These are phyloP conservation scores for Puntigrus tetrazona DNA, from an alignment of 2,113 vertebrate genomes.

Conservation along the genomic window DNA sequence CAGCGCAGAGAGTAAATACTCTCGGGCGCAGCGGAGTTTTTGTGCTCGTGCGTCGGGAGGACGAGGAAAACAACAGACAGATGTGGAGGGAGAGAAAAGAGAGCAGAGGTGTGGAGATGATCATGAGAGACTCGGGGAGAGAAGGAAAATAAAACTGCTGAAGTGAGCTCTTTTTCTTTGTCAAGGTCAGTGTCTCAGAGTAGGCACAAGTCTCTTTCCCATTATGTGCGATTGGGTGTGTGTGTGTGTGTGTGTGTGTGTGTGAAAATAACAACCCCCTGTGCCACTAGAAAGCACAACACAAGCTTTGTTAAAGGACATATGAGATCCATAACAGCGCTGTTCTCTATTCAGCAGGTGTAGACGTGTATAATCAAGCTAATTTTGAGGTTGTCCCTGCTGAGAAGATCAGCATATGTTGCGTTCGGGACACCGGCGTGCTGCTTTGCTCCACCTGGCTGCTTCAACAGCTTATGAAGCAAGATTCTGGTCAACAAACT, in stretches of 20 bases:
- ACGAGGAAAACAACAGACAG: background rate
- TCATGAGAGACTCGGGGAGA: constrained; percentile 9
- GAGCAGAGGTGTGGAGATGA: constrained; percentile 10
- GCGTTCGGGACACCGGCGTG: constrained; percentile 16
- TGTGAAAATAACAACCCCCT: background rate
- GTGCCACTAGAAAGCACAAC: background rate
- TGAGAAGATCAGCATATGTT: constrained; percentile 19
- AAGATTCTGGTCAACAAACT: background rate
- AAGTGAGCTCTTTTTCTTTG: constrained; percentile 24
- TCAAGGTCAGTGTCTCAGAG: constrained; percentile 21
- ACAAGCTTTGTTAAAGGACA: constrained; percentile 9
- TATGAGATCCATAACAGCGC: constrained; percentile 5
- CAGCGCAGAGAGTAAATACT: background rate
- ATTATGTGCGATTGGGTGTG: constrained; percentile 9
- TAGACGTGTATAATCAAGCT: background rate
- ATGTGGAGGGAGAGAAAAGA: constrained; percentile 21
- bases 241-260: constrained; percentile 8
- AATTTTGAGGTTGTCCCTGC: background rate
- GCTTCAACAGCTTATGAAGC: constrained; percentile 7
- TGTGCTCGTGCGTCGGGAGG: background rate
- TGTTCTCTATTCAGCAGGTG: constrained; percentile 10
- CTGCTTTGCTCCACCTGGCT: background rate
- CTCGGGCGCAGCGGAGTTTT: background rate
- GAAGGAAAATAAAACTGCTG: constrained; percentile 37
- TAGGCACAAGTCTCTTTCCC: background rate